Percentiles rank a stretch among this genome's conserved stretches.
These are phyloP conservation scores for Tadarida brasiliensis DNA, from an alignment of 2,797 vertebrate genomes.

Conservation along the genomic window DNA sequence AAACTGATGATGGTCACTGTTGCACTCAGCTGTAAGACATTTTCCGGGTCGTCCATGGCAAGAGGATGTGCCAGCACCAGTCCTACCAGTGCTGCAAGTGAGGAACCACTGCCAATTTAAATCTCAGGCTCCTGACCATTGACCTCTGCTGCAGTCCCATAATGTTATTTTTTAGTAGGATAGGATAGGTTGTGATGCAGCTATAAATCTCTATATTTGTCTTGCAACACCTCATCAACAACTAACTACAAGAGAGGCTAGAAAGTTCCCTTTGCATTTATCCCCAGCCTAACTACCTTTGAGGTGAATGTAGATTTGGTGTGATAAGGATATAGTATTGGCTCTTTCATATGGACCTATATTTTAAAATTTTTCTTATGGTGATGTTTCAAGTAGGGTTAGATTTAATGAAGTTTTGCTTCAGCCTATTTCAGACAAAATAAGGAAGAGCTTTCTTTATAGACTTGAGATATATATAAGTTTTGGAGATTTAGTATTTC, in stretches of 20 bases:
- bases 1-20: conserved; percentile 88
- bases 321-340: not conserved
- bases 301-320: not conserved
- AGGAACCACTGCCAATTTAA: too few relatives aligned
- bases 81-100: too few relatives aligned
- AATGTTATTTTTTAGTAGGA: not conserved
- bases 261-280: not conserved
- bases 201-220: not conserved
- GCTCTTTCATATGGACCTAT: not conserved
- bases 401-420: not conserved
- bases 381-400: not conserved
- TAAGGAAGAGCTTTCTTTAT: not conserved
- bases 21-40: conserved; percentile 85
- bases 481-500: not conserved
- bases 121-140: too few relatives aligned
- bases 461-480: not conserved
- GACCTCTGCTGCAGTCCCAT: too few relatives aligned
- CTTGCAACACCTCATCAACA: not conserved
- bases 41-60: too few relatives aligned
- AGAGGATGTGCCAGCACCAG: too few relatives aligned
- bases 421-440: conserved; percentile 8
- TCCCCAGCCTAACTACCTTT: not conserved
- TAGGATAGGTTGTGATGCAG: not conserved
- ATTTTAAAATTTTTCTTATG: not conserved
- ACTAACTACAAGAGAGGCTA: not conserved